Base-by-base conservation (phyloP, 1,140 invertebrate genomes). In the Proales similis region DNA sequence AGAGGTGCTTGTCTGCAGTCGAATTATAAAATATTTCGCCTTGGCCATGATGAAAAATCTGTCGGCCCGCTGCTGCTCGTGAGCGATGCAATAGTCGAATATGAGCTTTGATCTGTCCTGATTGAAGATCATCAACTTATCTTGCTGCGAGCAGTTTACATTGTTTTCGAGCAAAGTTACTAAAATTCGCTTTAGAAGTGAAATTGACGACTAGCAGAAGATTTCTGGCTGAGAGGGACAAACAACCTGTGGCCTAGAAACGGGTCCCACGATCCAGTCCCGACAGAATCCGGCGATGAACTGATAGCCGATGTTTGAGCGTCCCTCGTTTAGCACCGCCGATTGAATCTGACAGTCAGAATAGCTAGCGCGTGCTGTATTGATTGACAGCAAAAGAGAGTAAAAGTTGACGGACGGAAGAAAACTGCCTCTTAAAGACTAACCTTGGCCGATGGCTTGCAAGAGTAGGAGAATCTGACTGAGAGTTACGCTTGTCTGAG, bases 241-340 rank as follows among this genome's bases (percentile, higher is more conserved):
- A 48, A 20, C 27, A 48, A 57, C 51, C 22, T 42, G 51, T 11
- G 51, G 20, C 20, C 45, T 57, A 6, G 51, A 42, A 17, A 57
- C 51, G 22, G 51, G 51, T n/a, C 51, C 51, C 1, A 57, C 36
- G 7, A 57, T 57, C 51, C 51, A 57, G 29, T 57, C 51, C 45
- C 38, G 20, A 14, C 51, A 57, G 45, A 57, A 57, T 26, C 51
- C 51, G 11, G 51, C 45, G 27, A 29, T 57, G 36, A 42, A 39
- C 32, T 57, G 51, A 12, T 57, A 36, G 1, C 33, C 33, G n/a
- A 57, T 57, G 4, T 42, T 24, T 42, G 39, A 42, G 11, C 36
- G 17, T 11, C 51, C 51, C 7, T 17, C 24, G 24, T 57, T 57
- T 29, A 57, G 17, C 7, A 57, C 32, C 14, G 51, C 51, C 12